Evolutionary conservation across 2,797 vertebrate genomes (phyloP), one percentile per base, ranked within the genome.

Genomic region (Valencia hispanica): DNA sequence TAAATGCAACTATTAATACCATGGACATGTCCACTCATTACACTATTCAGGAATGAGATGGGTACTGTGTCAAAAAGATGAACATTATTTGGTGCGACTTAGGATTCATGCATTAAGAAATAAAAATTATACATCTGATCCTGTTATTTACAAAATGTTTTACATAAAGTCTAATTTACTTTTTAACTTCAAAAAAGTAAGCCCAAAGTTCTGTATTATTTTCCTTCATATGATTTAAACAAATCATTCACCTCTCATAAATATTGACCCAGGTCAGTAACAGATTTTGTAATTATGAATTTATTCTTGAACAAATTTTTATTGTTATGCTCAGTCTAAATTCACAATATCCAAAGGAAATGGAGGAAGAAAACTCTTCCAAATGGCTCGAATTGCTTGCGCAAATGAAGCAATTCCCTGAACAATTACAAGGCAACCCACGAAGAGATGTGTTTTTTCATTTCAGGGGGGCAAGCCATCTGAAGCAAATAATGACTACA

Each of bases 381-480:
- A 25, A 82, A 91, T 80, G 39, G 36, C 36, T 25, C 75, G 81
- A 83, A 85, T 84, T 79, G 41, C 17, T 63, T 43, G 39, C 50
- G 66, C 71, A 87, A 84, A 88, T 75, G 11, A 84, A 81, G 66
- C 81, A 83, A 81, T 88, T 86, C 73, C 76, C 81, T 34, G 69
- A 85, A 82, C 86, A 89, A 88, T 83, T 88, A 90, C 71, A 79
- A 82, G 57, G 77, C 74, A 79, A 69, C 73, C 68, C n/a, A 39
- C 72, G 81, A 79, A 77, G 65, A 82, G 15, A 87, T 71, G 68
- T 79, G 39, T 74, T 79, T 86, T 77, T 84, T 84, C 76, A 86
- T 88, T 83, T 70, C 39, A 32, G 72, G 57, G 73, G 86, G 59
- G 48, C 50, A 50, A 78, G 84, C 79, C 90, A 92, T 88, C 85